These are phyloP conservation scores for Scaptomyza polygonia DNA, from an alignment of 2,888 invertebrate genomes.

Conservation along the genomic window DNA sequence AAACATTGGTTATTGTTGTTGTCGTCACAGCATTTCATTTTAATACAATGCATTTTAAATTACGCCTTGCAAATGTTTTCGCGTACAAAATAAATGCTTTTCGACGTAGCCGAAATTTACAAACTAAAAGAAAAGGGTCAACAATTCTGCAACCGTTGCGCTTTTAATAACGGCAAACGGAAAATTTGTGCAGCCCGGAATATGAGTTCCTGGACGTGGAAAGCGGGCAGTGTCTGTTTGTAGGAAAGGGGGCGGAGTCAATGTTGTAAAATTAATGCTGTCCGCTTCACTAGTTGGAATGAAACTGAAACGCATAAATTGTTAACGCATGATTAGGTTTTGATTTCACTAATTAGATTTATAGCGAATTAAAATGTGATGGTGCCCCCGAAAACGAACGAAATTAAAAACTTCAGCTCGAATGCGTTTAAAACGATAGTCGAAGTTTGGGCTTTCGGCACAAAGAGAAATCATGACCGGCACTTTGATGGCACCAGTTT, in stretches of 20 bases:
- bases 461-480: slow-evolving; percentile 41
- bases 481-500: slow-evolving; percentile 65
- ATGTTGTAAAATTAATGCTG: slow-evolving; percentile 39
- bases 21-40: slow-evolving; percentile 40
- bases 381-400: slow-evolving; percentile 32
- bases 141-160: slow-evolving; percentile 52
- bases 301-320: slow-evolving; percentile 75
- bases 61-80: slow-evolving; percentile 53
- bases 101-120: slow-evolving; percentile 31
- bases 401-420: slow-evolving; percentile 70
- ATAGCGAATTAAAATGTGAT: slow-evolving; percentile 70
- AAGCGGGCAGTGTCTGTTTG: neutral
- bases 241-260: neutral
- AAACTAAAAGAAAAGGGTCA: slow-evolving; percentile 36
- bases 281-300: slow-evolving; percentile 35
- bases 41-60: slow-evolving; percentile 68
- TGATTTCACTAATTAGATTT: slow-evolving; percentile 79
- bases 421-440: slow-evolving; percentile 34
- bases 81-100: slow-evolving; percentile 57
- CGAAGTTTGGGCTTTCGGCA: neutral
- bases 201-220: neutral
- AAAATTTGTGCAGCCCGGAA: slow-evolving; percentile 23
- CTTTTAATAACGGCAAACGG: slow-evolving; percentile 51
- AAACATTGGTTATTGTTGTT: neutral
- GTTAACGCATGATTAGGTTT: slow-evolving; percentile 76